phyloP scores from a whole-genome alignment of 2,888 invertebrate species.

The Drosophila bunnanda region DNA sequence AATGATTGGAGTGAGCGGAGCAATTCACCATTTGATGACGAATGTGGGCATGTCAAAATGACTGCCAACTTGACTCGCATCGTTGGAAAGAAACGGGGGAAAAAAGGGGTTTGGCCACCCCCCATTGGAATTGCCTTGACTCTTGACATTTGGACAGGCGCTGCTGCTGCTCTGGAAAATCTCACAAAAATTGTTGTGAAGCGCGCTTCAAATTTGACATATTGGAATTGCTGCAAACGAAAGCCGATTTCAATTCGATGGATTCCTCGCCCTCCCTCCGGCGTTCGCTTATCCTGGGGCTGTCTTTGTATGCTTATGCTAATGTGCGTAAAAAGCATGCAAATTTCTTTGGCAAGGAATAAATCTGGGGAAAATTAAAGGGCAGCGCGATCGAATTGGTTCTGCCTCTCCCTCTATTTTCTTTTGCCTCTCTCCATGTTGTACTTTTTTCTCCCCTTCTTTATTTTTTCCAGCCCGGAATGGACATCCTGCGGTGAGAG shows the following conservation, averaged over 20 bases:
- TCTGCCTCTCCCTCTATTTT: background rate
- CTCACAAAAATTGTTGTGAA: slow-evolving; percentile 32
- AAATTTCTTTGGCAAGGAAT: slow-evolving; percentile 56
- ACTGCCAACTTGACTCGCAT: slow-evolving; percentile 20
- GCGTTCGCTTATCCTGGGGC: background rate
- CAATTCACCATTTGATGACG: slow-evolving; percentile 27
- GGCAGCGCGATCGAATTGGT: slow-evolving; percentile 35
- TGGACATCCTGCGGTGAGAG: slow-evolving; percentile 58
- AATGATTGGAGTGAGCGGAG: slow-evolving; percentile 6
- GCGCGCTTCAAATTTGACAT: slow-evolving; percentile 64
- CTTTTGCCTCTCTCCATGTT: background rate
- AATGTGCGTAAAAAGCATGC: slow-evolving; percentile 75
- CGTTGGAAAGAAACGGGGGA: background rate
- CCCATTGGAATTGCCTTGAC: slow-evolving; percentile 55
- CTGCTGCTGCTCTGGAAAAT: slow-evolving; percentile 2
- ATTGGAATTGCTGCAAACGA: slow-evolving; percentile 58
- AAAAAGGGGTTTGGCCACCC: too few relatives aligned
- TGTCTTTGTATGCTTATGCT: slow-evolving; percentile 63
- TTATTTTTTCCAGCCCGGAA: slow-evolving; percentile 2
- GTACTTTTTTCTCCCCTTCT: slow-evolving; percentile 1
- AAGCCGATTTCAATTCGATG: slow-evolving; percentile 31
- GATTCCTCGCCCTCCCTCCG: background rate
- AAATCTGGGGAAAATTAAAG: slow-evolving; percentile 41
- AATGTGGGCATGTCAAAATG: slow-evolving; percentile 34
- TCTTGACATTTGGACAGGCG: slow-evolving; percentile 45